Evolutionary conservation across 1,140 invertebrate genomes (phyloP).

Genomic region (Dinoponera quadriceps): DNA sequence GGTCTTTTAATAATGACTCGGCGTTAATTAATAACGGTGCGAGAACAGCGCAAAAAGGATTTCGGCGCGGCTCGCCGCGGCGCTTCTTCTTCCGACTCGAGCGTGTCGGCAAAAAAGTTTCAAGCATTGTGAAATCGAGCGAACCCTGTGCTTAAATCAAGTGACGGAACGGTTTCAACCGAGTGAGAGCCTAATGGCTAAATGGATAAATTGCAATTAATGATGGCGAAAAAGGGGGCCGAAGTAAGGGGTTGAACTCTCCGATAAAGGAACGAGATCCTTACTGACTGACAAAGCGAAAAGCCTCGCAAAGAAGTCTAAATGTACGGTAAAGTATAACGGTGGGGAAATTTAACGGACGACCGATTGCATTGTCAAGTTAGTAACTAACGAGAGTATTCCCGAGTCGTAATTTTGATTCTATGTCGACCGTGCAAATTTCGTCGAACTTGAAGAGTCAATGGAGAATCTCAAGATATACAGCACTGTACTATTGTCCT

Average conservation of each 20-base stretch:
- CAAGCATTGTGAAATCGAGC: slow-evolving; percentile 27
- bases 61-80: slow-evolving; percentile 33
- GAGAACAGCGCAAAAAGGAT: slow-evolving; percentile 41
- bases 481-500: no score
- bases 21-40: slow-evolving; percentile 64
- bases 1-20: slow-evolving; percentile 59
- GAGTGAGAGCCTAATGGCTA: slow-evolving; percentile 55
- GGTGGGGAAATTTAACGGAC: not conserved
- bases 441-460: no score
- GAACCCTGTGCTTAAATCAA: slow-evolving; percentile 52
- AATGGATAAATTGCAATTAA: slow-evolving; percentile 56
- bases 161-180: slow-evolving; percentile 49
- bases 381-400: slow-evolving; percentile 32
- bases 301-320: not conserved
- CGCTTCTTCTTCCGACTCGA: slow-evolving; percentile 22
- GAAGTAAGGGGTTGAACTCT: slow-evolving; percentile 8
- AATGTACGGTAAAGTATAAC: not conserved
- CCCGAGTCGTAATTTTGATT: not conserved
- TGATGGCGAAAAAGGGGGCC: slow-evolving; percentile 6
- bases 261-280: not conserved
- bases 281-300: slow-evolving; percentile 19
- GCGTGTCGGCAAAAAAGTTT: slow-evolving; percentile 21
- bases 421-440: no score
- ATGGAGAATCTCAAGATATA: no score
- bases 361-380: not conserved